phyloP scores from a whole-genome alignment of 1,140 invertebrate genomes.

The Drosophila pallidifrons region DNA sequence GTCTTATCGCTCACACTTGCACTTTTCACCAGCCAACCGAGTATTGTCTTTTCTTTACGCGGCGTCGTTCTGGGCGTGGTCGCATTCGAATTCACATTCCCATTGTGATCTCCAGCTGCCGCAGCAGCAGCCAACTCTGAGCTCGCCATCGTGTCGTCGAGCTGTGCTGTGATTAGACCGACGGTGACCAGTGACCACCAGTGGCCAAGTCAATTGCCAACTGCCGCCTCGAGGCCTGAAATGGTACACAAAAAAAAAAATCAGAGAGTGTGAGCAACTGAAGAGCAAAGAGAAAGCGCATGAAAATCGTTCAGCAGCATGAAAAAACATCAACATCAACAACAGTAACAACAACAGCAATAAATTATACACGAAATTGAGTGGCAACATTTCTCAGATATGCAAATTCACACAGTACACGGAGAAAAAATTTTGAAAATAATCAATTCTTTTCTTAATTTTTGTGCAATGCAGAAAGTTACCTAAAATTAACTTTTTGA shows the following conservation, averaged over 20 bases:
- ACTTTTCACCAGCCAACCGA: constrained; percentile 72
- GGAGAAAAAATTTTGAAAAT: background rate
- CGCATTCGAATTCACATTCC: constrained; percentile 32
- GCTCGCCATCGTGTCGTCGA: constrained; percentile 27
- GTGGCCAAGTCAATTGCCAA: constrained; percentile 46
- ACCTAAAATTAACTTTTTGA: background rate
- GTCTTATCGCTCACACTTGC: constrained; percentile 50
- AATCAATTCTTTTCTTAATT: too few species aligned
- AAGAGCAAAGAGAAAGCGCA: constrained; percentile 63
- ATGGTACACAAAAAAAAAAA: constrained; percentile 25
- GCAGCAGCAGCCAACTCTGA: constrained; percentile 3
- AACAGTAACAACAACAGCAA: constrained; percentile 18
- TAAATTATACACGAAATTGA: constrained; percentile 29
- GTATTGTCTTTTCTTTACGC: constrained; percentile 77
- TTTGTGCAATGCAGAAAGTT: too few species aligned
- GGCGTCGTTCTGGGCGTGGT: constrained; percentile 31
- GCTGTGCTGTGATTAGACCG: constrained; percentile 29
- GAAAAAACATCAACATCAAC: background rate
- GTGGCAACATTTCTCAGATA: constrained; percentile 33
- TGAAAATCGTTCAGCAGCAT: constrained; percentile 44
- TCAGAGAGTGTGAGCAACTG: background rate
- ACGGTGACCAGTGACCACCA: constrained; percentile 29
- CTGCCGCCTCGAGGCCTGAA: constrained; percentile 58
- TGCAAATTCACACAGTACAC: constrained; percentile 34
- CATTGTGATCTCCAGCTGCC: constrained; percentile 41